Conservation (phyloP, 1,140 invertebrate species). For the Sitodiplosis mosellana region DNA sequence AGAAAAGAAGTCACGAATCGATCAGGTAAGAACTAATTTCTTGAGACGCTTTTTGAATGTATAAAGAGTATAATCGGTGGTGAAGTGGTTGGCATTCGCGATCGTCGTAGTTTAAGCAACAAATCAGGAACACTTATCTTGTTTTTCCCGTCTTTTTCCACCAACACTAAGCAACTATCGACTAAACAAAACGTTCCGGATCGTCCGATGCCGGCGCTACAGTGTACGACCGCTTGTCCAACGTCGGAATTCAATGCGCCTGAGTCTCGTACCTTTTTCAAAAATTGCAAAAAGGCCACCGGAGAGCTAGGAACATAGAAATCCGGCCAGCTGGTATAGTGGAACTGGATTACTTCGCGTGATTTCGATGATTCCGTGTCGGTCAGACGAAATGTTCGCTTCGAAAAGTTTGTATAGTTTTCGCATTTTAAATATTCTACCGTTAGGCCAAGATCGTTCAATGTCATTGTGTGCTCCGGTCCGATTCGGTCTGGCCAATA, state of each 20-base stretch:
- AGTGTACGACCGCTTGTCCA: slow-evolving; percentile 79
- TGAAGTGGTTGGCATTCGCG: no score
- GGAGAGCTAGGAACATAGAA: slow-evolving; percentile 91
- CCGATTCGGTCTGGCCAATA: slow-evolving; percentile 75
- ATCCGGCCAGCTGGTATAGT: slow-evolving; percentile 98
- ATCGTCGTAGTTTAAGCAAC: slow-evolving; percentile 71
- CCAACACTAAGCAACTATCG: slow-evolving; percentile 75
- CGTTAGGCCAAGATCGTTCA: slow-evolving; percentile 58
- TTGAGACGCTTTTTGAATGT: no score
- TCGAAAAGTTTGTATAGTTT: slow-evolving; percentile 21
- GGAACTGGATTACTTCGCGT: slow-evolving; percentile 75
- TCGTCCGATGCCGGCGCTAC: slow-evolving; percentile 92
- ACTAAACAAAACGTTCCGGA: slow-evolving; percentile 96
- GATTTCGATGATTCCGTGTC: slow-evolving; percentile 42
- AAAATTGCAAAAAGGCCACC: slow-evolving; percentile 71
- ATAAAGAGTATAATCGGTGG: no score
- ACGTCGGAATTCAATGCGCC: slow-evolving; percentile 54
- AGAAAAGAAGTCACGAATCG: no score
- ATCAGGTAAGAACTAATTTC: no score
- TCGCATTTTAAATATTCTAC: slow-evolving; percentile 39
- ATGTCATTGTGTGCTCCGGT: slow-evolving; percentile 45
- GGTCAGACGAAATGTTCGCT: slow-evolving; percentile 32
- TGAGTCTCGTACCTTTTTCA: slow-evolving; percentile 41
- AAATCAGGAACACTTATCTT: slow-evolving; percentile 57
- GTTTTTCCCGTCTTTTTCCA: slow-evolving; percentile 53